A percentile compares a stretch with the other conserved stretches of the same genome.
These are phyloP conservation scores for Grallaria varia DNA, from an alignment of 2,113 vertebrate genomes.

Conservation along the genomic window DNA sequence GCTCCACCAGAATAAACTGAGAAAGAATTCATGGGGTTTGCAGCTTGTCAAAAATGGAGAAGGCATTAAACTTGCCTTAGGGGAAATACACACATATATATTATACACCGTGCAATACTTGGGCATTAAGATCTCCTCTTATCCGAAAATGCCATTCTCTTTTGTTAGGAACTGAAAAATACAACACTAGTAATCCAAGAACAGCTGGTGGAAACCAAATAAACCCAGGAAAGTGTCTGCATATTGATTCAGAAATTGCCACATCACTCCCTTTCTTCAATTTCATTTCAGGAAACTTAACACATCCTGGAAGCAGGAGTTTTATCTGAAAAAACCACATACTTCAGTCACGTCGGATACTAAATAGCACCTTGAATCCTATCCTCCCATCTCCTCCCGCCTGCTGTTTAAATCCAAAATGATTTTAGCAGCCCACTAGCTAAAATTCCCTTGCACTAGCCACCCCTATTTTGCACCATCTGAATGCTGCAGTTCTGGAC, in stretches of 20 bases:
- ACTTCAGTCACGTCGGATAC: not conserved
- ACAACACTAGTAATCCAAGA: not conserved
- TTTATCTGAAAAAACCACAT: not conserved
- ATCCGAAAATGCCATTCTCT: constrained; percentile 6
- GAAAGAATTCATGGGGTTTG: not conserved
- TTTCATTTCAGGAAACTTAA: not conserved
- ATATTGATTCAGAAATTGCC: not conserved
- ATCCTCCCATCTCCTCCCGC: not conserved
- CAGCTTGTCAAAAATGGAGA: not conserved
- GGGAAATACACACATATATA: not conserved
- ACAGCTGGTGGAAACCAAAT: constrained; percentile 1
- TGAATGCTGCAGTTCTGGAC: not conserved
- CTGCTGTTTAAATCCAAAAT: not conserved
- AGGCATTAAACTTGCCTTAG: not conserved
- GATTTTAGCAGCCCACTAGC: not conserved
- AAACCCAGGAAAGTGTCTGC: not conserved
- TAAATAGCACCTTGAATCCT: not conserved
- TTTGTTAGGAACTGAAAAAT: not conserved
- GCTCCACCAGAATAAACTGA: not conserved
- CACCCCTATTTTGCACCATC: not conserved
- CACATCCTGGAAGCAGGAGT: not conserved
- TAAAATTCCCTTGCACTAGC: not conserved
- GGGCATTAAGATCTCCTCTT: not conserved
- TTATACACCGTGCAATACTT: not conserved
- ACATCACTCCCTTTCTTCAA: not conserved